Conservation (phyloP, 2,113 vertebrate species). For the Calyptomena viridis region DNA sequence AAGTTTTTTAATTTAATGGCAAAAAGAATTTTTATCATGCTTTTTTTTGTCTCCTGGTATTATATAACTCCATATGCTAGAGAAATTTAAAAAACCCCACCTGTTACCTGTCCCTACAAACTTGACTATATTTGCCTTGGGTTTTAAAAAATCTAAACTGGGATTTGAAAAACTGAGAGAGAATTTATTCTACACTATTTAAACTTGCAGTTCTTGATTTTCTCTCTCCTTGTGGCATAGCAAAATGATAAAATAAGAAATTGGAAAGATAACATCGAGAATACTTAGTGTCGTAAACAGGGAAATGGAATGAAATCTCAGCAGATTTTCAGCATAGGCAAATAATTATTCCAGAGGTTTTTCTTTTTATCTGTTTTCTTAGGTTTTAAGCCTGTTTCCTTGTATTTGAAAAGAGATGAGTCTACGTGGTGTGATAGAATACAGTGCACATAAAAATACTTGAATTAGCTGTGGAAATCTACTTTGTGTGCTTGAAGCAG, state of each 20-base stretch:
- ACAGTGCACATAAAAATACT: background rate
- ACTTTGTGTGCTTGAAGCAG: background rate
- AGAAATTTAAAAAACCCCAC: background rate
- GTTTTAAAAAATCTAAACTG: background rate
- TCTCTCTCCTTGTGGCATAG: background rate
- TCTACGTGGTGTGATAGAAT: background rate
- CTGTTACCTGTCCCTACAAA: background rate
- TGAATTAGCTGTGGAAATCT: background rate
- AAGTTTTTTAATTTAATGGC: background rate
- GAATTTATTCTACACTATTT: background rate
- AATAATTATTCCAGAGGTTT: constrained; percentile 9
- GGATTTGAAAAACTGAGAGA: background rate
- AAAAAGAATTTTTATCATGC: background rate
- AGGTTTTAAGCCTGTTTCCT: background rate
- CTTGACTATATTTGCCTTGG: background rate
- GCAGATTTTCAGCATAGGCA: background rate
- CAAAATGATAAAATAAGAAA: constrained; percentile 15
- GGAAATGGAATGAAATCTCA: constrained; percentile 9
- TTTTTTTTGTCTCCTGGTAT: background rate
- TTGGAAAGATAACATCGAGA: background rate
- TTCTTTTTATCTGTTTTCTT: constrained; percentile 25
- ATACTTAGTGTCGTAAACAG: constrained; percentile 17
- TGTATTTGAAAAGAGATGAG: constrained; percentile 17
- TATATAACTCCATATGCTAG: background rate
- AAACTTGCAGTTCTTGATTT: background rate